Base-by-base conservation (phyloP, 2,797 vertebrate genomes). In the Platalea minor region DNA sequence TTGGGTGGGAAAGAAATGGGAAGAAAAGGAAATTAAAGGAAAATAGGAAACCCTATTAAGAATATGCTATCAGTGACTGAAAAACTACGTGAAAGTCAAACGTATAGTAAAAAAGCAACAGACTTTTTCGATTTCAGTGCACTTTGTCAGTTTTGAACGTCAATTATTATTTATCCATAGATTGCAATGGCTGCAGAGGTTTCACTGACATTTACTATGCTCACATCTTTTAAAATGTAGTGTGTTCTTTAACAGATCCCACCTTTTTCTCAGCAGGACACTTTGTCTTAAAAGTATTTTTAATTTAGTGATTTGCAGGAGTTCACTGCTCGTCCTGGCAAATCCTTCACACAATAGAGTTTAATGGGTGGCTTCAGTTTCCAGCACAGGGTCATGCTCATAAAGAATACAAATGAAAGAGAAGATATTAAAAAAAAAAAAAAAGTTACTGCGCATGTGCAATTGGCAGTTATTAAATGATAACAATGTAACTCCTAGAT, bases 361-460 rank as follows among this genome's bases (percentile, higher is more conserved):
- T 96, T 93, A 94, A 95, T 75, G 70, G 48, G 68, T 64, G 51
- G 33, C 76, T 96, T 81, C 92, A 60, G 85, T 67, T 92, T 88
- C 75, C 89, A 93, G 63, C n/a, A 88, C 54, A 95, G 89, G 74
- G 79, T 95, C 79, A 59, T 29, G 59, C 46, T 95, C 88, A 81
- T 73, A 83, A 94, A 91, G 79, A 95, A 94, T 67, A 94, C 85
- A 88, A 91, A 95, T 45, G 50, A 91, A 93, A 91, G 79, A 59
- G 85, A 91, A 69, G 54, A 87, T 51, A 20, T 70, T 48, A 76
- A 60, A 91, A 72, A 56, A 53, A 91, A 72, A 56, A 53, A 73
- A 94, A 76, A 95, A 93, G 93, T 93, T 93, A 82, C 72, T 95
- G 87, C 88, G 78, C 85, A 96, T 94, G 96, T 88, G 95, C 91